phyloP scores from a whole-genome alignment of 2,888 invertebrate genomes.

The Homarus gammarus region DNA sequence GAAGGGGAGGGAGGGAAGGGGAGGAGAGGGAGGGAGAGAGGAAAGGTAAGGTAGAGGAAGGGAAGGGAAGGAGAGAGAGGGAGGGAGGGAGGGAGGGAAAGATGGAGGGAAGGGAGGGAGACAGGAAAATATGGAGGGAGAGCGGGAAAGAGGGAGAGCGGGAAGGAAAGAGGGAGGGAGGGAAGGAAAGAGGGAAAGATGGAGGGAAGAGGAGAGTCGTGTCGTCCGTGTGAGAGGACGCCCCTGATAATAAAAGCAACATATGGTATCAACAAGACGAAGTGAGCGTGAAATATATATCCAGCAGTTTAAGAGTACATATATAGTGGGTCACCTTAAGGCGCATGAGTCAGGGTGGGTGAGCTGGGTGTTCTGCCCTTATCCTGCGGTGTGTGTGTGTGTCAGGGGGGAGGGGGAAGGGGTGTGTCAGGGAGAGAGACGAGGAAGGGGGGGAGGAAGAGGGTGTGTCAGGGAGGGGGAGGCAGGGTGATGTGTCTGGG shows the following conservation, averaged over 20 bases:
- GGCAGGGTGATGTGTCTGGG: no score
- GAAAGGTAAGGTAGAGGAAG: neutral
- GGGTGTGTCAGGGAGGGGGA: no score
- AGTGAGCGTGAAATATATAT: neutral
- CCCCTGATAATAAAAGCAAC: no score
- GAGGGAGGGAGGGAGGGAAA: conserved; percentile 7
- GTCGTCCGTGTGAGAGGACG: no score
- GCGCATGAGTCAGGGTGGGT: neutral
- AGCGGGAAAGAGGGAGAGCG: neutral
- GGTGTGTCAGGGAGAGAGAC: no score
- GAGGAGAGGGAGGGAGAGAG: conserved; percentile 15
- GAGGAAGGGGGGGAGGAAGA: no score
- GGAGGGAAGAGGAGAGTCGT: neutral
- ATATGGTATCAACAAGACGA: neutral
- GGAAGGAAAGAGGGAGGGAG: no score
- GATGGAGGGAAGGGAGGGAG: conserved; percentile 30
- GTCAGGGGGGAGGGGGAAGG: no score
- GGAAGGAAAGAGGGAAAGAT: conserved; percentile 6
- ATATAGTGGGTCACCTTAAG: neutral
- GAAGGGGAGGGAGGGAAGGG: neutral
- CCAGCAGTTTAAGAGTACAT: neutral
- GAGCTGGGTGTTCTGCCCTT: neutral
- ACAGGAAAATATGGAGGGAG: neutral
- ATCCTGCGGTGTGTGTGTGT: no score
- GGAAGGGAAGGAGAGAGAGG: neutral